These are phyloP conservation scores for Mycogona germanica DNA, from an alignment of 2,888 invertebrate species.

Conservation along the genomic window DNA sequence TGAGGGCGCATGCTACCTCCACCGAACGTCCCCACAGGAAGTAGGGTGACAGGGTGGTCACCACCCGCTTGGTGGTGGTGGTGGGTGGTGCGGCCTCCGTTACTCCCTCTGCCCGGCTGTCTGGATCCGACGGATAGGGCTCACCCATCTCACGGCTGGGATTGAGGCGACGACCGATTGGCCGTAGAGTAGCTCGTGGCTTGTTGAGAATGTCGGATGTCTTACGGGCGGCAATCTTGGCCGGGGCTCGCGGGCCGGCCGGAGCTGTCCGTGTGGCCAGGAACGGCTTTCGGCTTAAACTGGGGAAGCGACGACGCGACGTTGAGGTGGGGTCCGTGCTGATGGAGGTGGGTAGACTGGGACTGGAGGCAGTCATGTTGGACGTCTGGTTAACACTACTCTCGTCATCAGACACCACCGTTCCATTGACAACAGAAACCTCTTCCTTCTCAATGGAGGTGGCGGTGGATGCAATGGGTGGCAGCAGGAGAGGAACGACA, in stretches of 20 bases:
- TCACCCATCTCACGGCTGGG: conserved; percentile 2
- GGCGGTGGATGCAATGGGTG: not conserved
- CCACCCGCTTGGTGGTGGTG: conserved; percentile 16
- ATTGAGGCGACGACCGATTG: conserved; percentile 6
- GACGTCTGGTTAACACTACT: too few species aligned
- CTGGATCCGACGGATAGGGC: conserved; percentile 19
- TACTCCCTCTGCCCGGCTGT: conserved; percentile 7
- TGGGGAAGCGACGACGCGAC: conserved; percentile 6
- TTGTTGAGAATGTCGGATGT: conserved; percentile 16
- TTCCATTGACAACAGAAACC: too few species aligned
- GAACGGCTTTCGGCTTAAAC: conserved; percentile 14
- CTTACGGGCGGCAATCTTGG: conserved; percentile 14
- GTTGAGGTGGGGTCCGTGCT: not conserved
- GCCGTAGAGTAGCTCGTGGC: conserved; percentile 4
- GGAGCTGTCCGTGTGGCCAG: conserved; percentile 7
- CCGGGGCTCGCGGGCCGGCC: conserved; percentile 5
- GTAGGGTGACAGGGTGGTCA: conserved; percentile 19
- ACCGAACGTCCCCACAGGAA: conserved; percentile 19
- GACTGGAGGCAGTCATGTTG: too few species aligned
- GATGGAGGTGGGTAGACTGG: too few species aligned
- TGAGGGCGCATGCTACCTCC: conserved; percentile 68
- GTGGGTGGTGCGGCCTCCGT: conserved; percentile 5
- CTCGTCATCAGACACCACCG: too few species aligned
- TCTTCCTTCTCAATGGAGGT: too few species aligned
- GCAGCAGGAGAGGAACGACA: not conserved